phyloP scores from a whole-genome alignment of 1,140 invertebrate species.

The Drosophila subpulchrella region DNA sequence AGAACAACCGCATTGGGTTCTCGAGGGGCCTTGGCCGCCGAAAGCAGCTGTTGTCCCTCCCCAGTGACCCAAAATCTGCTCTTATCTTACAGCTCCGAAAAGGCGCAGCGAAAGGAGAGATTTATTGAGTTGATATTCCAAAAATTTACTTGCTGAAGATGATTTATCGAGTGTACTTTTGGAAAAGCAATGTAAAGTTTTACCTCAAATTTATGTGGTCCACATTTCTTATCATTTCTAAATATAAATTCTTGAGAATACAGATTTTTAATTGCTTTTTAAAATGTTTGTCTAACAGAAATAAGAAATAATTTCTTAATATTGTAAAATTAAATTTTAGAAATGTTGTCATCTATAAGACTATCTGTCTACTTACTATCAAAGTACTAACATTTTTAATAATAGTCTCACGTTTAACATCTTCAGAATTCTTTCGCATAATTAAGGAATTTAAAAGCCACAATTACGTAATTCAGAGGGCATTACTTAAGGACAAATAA shows the following conservation, averaged over 20 bases:
- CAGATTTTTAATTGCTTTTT: too few species aligned
- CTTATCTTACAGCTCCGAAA: conserved; percentile 1
- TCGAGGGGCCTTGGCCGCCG: conserved; percentile 3
- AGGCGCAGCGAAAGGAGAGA: conserved; percentile 17
- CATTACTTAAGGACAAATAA: conserved; percentile 8
- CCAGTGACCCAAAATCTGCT: conserved; percentile 22
- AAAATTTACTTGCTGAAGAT: conserved; percentile 17
- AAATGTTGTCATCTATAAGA: too few species aligned
- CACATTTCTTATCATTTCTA: background rate
- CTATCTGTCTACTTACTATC: too few species aligned
- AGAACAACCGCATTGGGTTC: conserved; percentile 16
- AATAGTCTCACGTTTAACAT: too few species aligned
- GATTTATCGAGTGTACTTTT: conserved; percentile 10
- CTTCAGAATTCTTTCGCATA: too few species aligned
- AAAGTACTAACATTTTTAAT: too few species aligned
- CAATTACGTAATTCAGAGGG: conserved; percentile 6
- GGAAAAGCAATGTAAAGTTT: conserved; percentile 19
- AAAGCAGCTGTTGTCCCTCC: conserved; percentile 1
- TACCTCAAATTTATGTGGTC: conserved; percentile 2
- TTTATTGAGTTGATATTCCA: conserved; percentile 13
- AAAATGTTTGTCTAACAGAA: too few species aligned
- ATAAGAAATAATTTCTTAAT: background rate
- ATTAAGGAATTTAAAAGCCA: background rate
- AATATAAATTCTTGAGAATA: too few species aligned
- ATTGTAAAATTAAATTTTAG: background rate